phyloP scores from a whole-genome alignment of 2,888 invertebrate species.

The Cantharis flavilabris region DNA sequence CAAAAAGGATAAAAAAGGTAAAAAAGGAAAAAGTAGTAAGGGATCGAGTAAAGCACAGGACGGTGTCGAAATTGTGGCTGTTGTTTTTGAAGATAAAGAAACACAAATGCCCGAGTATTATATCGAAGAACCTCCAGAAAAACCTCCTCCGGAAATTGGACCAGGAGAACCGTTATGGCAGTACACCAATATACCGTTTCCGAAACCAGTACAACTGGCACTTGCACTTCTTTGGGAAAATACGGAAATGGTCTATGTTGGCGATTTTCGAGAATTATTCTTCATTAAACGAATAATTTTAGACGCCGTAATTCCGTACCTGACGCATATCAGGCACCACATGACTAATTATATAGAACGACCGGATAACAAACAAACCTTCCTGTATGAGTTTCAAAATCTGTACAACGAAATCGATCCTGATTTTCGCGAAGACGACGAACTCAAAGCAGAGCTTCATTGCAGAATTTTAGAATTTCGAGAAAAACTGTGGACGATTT shows the following conservation, averaged over 20 bases:
- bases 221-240: conserved; percentile 56
- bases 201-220: conserved; percentile 41
- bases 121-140: conserved; percentile 28
- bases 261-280: conserved; percentile 62
- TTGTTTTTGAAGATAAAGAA: conserved; percentile 44
- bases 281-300: conserved; percentile 62
- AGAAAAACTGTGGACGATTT: conserved; percentile 60
- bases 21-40: conserved; percentile 5
- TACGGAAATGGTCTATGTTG: conserved; percentile 55
- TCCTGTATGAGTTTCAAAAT: conserved; percentile 62
- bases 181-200: conserved; percentile 49
- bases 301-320: conserved; percentile 62
- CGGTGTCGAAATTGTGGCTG: conserved; percentile 28
- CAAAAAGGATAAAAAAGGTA: conserved; percentile 14
- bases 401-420: conserved; percentile 64
- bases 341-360: conserved; percentile 61
- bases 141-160: conserved; percentile 31
- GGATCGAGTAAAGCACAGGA: neutral
- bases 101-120: conserved; percentile 46
- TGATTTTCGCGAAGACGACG: conserved; percentile 61
- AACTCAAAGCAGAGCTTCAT: conserved; percentile 67
- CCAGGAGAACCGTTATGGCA: conserved; percentile 51
- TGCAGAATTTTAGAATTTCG: conserved; percentile 53
- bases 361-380: conserved; percentile 63
- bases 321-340: conserved; percentile 59